phyloP scores from a whole-genome alignment of 2,797 vertebrate species.

The Momotus momota region DNA sequence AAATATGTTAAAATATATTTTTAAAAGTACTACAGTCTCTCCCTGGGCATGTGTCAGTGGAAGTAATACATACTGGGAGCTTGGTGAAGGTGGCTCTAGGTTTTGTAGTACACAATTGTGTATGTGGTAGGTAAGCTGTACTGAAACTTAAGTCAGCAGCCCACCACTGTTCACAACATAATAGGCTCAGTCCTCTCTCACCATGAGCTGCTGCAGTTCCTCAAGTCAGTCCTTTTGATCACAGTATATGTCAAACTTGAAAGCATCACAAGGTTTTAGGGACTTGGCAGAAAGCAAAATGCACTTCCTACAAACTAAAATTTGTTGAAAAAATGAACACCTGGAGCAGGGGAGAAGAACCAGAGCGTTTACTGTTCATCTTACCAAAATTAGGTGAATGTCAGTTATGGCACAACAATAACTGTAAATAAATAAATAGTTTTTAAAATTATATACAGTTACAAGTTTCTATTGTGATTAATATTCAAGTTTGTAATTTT shows the following conservation, averaged over 20 bases:
- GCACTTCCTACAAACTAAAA: neutral
- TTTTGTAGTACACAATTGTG: neutral
- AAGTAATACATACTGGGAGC: neutral
- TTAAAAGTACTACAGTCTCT: neutral
- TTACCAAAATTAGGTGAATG: neutral
- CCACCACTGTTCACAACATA: neutral
- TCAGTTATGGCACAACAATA: neutral
- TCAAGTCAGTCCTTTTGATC: neutral
- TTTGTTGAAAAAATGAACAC: rapidly evolving
- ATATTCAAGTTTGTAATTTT: neutral
- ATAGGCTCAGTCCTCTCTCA: neutral
- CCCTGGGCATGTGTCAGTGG: neutral
- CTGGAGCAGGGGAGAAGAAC: neutral
- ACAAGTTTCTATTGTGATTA: neutral
- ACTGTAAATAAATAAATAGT: neutral
- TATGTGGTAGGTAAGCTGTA: neutral
- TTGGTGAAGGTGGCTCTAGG: neutral
- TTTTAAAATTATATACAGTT: neutral
- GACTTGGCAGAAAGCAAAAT: neutral
- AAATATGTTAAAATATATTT: neutral
- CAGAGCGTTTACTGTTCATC: neutral
- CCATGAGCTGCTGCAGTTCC: neutral
- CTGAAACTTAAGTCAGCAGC: neutral
- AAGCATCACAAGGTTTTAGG: neutral
- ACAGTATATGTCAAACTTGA: neutral